Percentiles rank a stretch among this genome's conserved stretches.
Conservation (phyloP, 1,140 invertebrate species). For the Leucophenga varia region DNA sequence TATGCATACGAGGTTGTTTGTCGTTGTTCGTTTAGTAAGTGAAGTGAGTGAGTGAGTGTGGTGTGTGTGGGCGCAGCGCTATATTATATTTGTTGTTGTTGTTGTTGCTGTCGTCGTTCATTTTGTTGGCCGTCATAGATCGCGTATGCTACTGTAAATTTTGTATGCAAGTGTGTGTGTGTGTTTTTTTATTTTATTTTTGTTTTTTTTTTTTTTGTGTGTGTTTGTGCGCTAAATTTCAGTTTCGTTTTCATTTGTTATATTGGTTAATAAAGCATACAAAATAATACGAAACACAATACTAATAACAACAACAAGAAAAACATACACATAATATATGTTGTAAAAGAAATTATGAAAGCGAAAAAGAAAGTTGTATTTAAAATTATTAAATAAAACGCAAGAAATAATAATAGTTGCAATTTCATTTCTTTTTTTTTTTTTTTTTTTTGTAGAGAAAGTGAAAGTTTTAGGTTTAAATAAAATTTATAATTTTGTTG, state of each 20-base stretch:
- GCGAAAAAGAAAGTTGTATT: constrained; percentile 50
- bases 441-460: constrained; percentile 20
- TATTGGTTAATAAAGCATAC: constrained; percentile 41
- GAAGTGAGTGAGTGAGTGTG: no score
- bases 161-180: constrained; percentile 1
- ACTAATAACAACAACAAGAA: constrained; percentile 12
- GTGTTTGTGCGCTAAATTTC: constrained; percentile 44
- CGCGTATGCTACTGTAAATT: constrained; percentile 9
- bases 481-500: not conserved
- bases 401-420: not conserved
- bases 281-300: no score
- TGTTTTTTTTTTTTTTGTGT: constrained; percentile 5
- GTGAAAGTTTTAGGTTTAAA: constrained; percentile 29
- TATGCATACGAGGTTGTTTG: no score
- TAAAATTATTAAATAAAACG: constrained; percentile 25
- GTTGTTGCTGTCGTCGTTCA: constrained; percentile 14
- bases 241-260: constrained; percentile 51
- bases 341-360: constrained; percentile 48
- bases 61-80: no score
- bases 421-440: no score
- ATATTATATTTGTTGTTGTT: no score
- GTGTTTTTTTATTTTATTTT: no score
- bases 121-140: constrained; percentile 9
- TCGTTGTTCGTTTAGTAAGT: no score
- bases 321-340: constrained; percentile 32